These are phyloP conservation scores for Xestia rhomboidea DNA, from an alignment of 2,888 invertebrate species.

Conservation along the genomic window DNA sequence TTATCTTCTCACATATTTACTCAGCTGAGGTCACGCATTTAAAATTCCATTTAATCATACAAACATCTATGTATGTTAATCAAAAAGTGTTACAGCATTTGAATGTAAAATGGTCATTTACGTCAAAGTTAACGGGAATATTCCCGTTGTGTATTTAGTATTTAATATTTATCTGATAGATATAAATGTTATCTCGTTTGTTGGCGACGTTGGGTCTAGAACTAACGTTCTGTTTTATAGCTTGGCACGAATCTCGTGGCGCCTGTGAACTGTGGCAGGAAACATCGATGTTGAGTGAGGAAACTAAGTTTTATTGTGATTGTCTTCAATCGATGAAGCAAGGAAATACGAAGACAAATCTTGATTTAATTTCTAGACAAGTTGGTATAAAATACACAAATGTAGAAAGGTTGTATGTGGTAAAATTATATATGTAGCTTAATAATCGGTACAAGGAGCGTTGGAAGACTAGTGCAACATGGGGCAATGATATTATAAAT, in stretches of 20 bases:
- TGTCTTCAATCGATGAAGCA: conserved; percentile 12
- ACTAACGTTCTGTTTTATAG: conserved; percentile 43
- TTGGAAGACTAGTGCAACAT: not conserved
- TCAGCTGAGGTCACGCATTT: conserved; percentile 28
- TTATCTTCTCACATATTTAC: conserved; percentile 16
- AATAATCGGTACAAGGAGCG: not conserved
- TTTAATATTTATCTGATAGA: conserved; percentile 34
- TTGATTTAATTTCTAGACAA: not conserved
- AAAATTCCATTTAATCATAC: conserved; percentile 17
- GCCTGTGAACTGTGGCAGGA: conserved; percentile 31
- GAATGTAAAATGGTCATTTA: conserved; percentile 45
- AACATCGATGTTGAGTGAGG: conserved; percentile 21
- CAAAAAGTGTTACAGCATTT: conserved; percentile 25
- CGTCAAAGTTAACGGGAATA: conserved; percentile 52
- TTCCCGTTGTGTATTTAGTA: conserved; percentile 55
- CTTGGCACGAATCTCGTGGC: conserved; percentile 42
- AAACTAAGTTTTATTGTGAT: conserved; percentile 31
- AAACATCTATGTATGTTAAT: conserved; percentile 15
- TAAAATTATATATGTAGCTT: not conserved
- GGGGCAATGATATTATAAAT: too few species aligned
- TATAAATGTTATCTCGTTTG: conserved; percentile 42
- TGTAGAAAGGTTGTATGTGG: not conserved
- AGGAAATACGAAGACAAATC: not conserved
- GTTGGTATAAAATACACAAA: not conserved
- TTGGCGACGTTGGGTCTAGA: conserved; percentile 57